These are phyloP conservation scores for Tragulus kanchil DNA, from an alignment of 2,113 vertebrate genomes.

Conservation along the genomic window DNA sequence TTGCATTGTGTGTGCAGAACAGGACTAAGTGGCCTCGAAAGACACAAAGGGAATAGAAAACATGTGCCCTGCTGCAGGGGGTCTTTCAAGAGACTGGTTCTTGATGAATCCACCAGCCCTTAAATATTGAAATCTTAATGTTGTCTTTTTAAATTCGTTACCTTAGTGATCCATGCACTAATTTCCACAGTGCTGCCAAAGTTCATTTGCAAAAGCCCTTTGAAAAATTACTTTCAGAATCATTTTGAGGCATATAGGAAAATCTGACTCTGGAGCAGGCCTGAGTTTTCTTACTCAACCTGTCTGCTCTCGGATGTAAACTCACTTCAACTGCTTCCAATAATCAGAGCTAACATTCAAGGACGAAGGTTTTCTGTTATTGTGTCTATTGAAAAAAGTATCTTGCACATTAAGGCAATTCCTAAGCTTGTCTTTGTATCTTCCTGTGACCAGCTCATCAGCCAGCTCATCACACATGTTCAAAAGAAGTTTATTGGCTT, in stretches of 20 bases:
- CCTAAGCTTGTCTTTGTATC: background rate
- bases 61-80: background rate
- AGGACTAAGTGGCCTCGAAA: background rate
- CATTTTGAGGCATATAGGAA: background rate
- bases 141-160: background rate
- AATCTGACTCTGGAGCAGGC: background rate
- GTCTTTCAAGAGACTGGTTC: background rate
- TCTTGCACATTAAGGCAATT: background rate
- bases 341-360: background rate
- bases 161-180: background rate
- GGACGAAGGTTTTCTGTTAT: background rate
- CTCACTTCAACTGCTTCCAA: constrained; percentile 28
- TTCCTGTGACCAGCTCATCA: background rate
- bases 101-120: background rate
- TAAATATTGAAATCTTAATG: background rate
- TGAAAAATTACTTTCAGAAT: background rate
- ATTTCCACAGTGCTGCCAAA: background rate
- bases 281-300: background rate
- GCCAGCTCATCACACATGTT: background rate
- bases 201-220: background rate
- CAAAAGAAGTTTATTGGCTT: background rate
- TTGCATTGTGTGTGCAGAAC: background rate
- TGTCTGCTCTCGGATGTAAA: background rate
- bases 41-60: background rate
- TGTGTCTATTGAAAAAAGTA: background rate